Percentiles rank a stretch among this genome's conserved stretches.
Conservation (phyloP, 2,113 vertebrate species). For the Spilogale gracilis region DNA sequence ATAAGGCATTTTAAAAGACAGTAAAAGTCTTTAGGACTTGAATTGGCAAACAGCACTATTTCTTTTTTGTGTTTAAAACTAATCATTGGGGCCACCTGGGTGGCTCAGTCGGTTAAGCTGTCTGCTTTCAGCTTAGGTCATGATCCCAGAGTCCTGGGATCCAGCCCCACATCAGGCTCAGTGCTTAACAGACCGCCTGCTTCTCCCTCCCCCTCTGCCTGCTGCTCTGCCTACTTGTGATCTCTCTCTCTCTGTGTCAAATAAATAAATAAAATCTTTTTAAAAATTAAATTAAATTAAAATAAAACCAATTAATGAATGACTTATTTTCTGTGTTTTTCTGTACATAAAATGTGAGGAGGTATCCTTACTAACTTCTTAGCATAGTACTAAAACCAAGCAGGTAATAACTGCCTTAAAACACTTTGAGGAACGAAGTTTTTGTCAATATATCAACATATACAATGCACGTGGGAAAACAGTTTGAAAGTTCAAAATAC, state of each 20-base stretch:
- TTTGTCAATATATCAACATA: too few species aligned
- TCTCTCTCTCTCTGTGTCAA: too few species aligned
- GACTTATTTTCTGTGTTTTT: not conserved
- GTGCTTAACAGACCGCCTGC: too few species aligned
- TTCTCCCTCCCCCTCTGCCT: too few species aligned
- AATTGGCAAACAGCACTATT: not conserved
- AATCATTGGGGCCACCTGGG: not conserved
- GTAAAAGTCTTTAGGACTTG: slow-evolving; percentile 1
- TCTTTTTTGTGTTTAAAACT: not conserved
- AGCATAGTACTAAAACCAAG: not conserved
- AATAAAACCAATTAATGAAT: not conserved
- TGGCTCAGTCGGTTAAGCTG: too few species aligned
- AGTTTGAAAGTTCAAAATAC: not conserved
- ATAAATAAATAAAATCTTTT: too few species aligned
- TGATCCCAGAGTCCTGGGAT: too few species aligned
- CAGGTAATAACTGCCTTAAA: not conserved
- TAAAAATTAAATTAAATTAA: too few species aligned
- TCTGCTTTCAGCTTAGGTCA: too few species aligned
- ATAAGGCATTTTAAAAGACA: not conserved
- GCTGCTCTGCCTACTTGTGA: too few species aligned
- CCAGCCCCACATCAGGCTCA: too few species aligned
- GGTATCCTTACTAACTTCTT: not conserved
- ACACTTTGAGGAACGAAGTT: not conserved
- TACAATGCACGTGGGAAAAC: not conserved
- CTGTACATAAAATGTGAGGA: not conserved